Conservation (phyloP, 2,797 vertebrate species). For the Novumbra hubbsi region DNA sequence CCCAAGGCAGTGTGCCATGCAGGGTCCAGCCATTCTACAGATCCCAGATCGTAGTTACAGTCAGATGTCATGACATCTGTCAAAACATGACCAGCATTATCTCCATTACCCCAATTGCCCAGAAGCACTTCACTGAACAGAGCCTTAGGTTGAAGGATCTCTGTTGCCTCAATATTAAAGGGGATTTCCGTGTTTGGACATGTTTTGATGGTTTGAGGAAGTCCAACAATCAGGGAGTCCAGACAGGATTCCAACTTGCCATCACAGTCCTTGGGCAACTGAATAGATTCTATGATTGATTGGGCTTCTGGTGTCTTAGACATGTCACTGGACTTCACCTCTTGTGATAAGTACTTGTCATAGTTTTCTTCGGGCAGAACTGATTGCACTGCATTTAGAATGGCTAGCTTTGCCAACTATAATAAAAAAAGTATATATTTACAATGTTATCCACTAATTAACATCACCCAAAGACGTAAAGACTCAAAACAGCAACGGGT, state of each 20-base stretch:
- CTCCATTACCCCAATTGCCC: not conserved
- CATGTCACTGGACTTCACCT: not conserved
- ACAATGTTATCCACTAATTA: not conserved
- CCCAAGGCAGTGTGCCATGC: not conserved
- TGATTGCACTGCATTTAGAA: not conserved
- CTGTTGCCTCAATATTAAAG: not conserved
- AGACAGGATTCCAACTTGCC: not conserved
- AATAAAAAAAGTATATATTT: not conserved
- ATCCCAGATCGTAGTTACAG: not conserved
- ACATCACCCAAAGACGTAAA: not conserved
- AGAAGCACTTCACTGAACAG: constrained; percentile 1
- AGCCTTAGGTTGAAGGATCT: not conserved
- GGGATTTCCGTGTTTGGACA: not conserved
- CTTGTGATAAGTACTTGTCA: not conserved
- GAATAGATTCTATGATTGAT: not conserved
- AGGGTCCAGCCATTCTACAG: constrained; percentile 1
- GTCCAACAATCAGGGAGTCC: not conserved
- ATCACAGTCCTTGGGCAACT: not conserved
- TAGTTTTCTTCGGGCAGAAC: not conserved
- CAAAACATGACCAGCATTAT: not conserved
- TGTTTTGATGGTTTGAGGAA: not conserved
- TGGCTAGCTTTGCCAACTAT: not conserved
- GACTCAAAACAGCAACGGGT: no score
- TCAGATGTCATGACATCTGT: not conserved
- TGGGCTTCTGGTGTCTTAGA: not conserved